A percentile compares a stretch with the other conserved stretches of the same genome.
Evolutionary conservation across 1,140 invertebrate species (phyloP).

Genomic region (Delia radicum): DNA sequence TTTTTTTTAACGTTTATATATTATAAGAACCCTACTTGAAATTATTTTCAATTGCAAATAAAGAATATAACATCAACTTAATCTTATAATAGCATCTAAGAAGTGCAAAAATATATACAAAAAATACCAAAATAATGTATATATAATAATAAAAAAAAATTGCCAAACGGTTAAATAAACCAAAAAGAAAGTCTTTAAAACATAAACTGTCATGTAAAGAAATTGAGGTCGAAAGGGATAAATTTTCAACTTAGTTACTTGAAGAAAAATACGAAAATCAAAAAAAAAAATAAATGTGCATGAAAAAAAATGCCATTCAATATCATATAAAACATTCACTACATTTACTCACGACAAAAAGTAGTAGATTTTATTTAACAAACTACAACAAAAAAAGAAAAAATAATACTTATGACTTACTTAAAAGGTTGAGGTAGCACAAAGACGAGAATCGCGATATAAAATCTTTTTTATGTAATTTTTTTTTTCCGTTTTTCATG

Average conservation of each 20-base stretch:
- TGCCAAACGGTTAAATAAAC: neutral
- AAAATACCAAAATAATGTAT: neutral
- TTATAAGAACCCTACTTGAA: neutral
- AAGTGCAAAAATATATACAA: conserved; percentile 1
- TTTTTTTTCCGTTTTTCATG: neutral
- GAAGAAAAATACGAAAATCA: neutral
- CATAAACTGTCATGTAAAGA: neutral
- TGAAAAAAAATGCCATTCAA: neutral
- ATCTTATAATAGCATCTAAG: conserved; percentile 16
- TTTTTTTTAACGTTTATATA: neutral
- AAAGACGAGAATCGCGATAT: neutral
- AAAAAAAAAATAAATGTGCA: neutral
- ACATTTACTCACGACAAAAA: neutral
- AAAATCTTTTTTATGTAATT: neutral
- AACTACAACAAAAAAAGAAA: neutral
- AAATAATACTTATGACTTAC: too few relatives aligned
- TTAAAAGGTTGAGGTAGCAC: too few relatives aligned
- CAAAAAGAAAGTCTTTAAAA: neutral
- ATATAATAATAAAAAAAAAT: neutral
- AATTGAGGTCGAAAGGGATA: conserved; percentile 11
- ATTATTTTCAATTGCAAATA: neutral
- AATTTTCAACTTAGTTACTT: neutral
- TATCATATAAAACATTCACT: neutral
- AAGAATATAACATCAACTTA: neutral
- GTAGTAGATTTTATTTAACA: neutral